Conservation (phyloP, 2,797 vertebrate genomes). For the Brachyrhaphis roseni region DNA sequence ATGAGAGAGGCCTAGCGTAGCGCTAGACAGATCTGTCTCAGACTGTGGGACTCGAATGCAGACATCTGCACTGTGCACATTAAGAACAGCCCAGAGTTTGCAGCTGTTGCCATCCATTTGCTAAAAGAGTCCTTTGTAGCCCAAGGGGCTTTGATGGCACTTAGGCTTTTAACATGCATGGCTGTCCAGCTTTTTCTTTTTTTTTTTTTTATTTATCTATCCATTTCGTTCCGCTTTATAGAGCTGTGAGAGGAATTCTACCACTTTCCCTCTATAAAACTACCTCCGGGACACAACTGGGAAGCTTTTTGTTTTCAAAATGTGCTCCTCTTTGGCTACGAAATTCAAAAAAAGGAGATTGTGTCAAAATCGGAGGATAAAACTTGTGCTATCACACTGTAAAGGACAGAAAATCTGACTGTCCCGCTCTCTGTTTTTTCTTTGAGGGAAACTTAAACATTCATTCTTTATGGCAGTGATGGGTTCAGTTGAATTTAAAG, state of each 20-base stretch:
- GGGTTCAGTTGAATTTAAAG: conserved; percentile 3
- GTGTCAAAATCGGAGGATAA: conserved; percentile 22
- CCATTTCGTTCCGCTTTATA: conserved; percentile 21
- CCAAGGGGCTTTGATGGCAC: conserved; percentile 75
- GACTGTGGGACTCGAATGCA: conserved; percentile 69
- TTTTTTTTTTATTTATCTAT: not conserved
- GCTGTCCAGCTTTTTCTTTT: conserved; percentile 39
- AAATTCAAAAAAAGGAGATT: conserved; percentile 20
- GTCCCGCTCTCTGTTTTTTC: not conserved
- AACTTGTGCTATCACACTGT: not conserved
- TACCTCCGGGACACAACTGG: conserved; percentile 42
- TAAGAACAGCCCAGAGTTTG: conserved; percentile 70
- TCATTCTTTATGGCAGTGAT: not conserved
- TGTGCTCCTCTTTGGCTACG: conserved; percentile 14
- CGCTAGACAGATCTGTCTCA: conserved; percentile 68
- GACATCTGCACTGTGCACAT: conserved; percentile 74
- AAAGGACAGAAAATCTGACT: conserved; percentile 3
- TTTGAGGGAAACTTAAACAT: not conserved
- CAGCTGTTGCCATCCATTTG: conserved; percentile 78
- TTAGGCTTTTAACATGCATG: conserved; percentile 76
- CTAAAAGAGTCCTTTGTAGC: conserved; percentile 77
- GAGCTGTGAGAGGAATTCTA: conserved; percentile 36
- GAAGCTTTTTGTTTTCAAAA: conserved; percentile 25
- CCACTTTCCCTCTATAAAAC: conserved; percentile 54
- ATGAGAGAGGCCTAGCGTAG: conserved; percentile 54